phyloP scores from a whole-genome alignment of 2,888 invertebrate species.

The Tridacna crocea region DNA sequence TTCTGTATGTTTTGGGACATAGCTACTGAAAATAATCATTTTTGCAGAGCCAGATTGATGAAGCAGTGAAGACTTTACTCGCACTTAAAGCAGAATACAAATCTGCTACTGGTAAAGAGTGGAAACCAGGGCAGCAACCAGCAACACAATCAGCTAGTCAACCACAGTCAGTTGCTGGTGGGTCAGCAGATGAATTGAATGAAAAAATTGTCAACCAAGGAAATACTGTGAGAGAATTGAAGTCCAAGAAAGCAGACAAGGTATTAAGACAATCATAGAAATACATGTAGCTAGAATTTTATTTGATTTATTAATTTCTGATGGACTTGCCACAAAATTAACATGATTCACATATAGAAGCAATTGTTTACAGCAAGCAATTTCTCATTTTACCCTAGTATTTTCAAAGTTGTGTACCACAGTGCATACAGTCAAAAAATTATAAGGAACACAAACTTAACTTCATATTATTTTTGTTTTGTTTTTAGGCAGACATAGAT shows the following conservation, averaged over 20 bases:
- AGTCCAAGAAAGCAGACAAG: slow-evolving; percentile 89
- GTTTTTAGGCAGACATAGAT: slow-evolving; percentile 83
- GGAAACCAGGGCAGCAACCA: slow-evolving; percentile 85
- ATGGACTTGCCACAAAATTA: neutral
- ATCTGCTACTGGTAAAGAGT: slow-evolving; percentile 88
- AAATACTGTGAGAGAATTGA: slow-evolving; percentile 89
- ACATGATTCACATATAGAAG: neutral
- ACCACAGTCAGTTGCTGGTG: slow-evolving; percentile 27
- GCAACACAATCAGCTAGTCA: slow-evolving; percentile 16
- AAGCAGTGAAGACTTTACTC: slow-evolving; percentile 87
- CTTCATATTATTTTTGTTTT: neutral
- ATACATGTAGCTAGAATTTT: neutral
- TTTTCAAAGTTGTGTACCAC: neutral
- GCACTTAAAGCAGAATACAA: slow-evolving; percentile 92
- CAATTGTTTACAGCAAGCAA: neutral
- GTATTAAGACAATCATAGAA: slow-evolving; percentile 70
- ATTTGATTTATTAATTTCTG: neutral
- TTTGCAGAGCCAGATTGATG: slow-evolving; percentile 84
- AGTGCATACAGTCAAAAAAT: too few relatives aligned
- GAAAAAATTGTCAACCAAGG: slow-evolving; percentile 87
- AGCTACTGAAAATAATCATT: neutral
- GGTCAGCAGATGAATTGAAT: slow-evolving; percentile 69
- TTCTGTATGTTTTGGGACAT: too few relatives aligned
- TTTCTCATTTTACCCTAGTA: neutral
- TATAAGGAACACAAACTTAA: neutral